Evolutionary conservation across 2,888 invertebrate species (phyloP), one percentile per base, ranked within the genome.

Genomic region (Panorpa germanica): DNA sequence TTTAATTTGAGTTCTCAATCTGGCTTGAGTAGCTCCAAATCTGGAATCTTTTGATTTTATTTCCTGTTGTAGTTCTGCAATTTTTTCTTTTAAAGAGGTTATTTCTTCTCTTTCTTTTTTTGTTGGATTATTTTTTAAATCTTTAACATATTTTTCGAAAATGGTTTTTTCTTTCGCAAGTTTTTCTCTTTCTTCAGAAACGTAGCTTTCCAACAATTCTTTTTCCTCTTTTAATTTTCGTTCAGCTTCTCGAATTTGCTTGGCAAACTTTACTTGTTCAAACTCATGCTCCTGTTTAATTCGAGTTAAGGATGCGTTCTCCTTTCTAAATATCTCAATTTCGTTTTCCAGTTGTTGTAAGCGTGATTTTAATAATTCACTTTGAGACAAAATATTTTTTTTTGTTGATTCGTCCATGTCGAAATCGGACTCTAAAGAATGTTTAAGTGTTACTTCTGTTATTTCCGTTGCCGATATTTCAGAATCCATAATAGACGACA

Each of bases 61-160:
- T 38, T 77, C 71, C 37, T 71, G 68, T 47, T 67, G 70, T 2
- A 77, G 49, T 25, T 65, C 60, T 31, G 57, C 62, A 19, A 81
- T 49, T 50, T 77, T 69, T 33, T 69, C 64, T 41, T 65, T 74
- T 7, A 78, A 50, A 37, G 54, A 57, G 2, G 62, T 50, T 8
- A 75, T 61, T 51, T 80, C 77, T 44, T 71, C 72, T 38, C 72
- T 66, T 35, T 77, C 77, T 45, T 70, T 70, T 43, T 65, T 71
- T 34, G 55, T 65, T 1, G 69, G 57, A 34, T 64, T 56, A n/a
- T 68, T 67, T 47, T 70, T 71, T 37, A 70, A 63, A 40, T 74
- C 70, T 43, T 69, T 69, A 13, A 73, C 58, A 50, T 75, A 67
- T 39, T 61, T 67, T 28, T 74, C 73, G 43, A 71, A 63, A 29